phyloP scores from a whole-genome alignment of 2,888 invertebrate genomes.

The Euzetes globulus region DNA sequence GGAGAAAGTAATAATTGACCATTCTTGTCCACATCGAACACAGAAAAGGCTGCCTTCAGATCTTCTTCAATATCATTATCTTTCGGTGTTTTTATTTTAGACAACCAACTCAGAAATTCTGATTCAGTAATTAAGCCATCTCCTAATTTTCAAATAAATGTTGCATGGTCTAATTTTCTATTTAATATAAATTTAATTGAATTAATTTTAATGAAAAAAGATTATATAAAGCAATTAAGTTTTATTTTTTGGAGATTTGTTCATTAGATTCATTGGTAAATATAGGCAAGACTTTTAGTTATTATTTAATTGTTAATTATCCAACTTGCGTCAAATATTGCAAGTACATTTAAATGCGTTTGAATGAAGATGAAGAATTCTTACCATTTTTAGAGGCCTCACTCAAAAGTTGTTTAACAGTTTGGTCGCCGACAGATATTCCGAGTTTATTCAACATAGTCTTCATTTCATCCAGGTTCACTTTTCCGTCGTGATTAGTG shows the following conservation, averaged over 20 bases:
- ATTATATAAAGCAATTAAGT: no score
- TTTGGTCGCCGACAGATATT: conserved; percentile 65
- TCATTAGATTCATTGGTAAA: no score
- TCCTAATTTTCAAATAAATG: conserved; percentile 52
- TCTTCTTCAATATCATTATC: conserved; percentile 63
- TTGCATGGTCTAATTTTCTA: no score
- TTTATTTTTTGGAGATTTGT: no score
- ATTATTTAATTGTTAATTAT: no score
- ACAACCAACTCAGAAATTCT: conserved; percentile 69
- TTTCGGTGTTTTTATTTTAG: conserved; percentile 43
- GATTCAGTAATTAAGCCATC: conserved; percentile 67
- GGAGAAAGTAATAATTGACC: conserved; percentile 51
- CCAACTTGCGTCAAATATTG: no score
- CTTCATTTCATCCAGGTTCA: conserved; percentile 66
- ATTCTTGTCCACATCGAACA: conserved; percentile 80
- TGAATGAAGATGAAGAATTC: not conserved
- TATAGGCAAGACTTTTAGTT: no score
- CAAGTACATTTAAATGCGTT: no score
- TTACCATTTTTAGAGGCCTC: conserved; percentile 65
- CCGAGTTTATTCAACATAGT: conserved; percentile 70
- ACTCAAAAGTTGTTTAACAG: conserved; percentile 64
- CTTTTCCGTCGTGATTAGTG: conserved; percentile 67
- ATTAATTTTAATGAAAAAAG: no score
- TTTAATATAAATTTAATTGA: no score
- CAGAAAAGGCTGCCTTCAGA: conserved; percentile 77